Evolutionary conservation across 2,888 invertebrate genomes (phyloP), one percentile per base, ranked within the genome.

Genomic region (Itoplectis maculator): DNA sequence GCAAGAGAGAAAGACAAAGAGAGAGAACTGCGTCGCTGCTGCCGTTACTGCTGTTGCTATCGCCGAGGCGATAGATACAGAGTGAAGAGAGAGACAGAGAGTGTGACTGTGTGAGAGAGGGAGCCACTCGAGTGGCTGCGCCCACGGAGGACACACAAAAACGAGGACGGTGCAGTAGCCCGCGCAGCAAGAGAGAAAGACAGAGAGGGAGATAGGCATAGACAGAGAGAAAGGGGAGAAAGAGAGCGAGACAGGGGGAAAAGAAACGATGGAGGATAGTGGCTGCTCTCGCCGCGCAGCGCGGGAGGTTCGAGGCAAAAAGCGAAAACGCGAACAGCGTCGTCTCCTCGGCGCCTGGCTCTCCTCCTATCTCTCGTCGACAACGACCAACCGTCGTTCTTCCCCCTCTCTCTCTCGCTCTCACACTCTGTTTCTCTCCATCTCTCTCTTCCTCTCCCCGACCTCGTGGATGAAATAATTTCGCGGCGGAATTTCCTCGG

Each of bases 301-400:
- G 81, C 72, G 76, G 87, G 88, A 90, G 88, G 86, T 88, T 87
- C 87, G 87, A 88, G 88, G 90, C 88, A 89, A 90, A 90, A 90
- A 89, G 85, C 85, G 84, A 88, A 90, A 88, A 88, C 84, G 63
- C 86, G 83, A 88, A 86, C 88, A 84, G 85, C 87, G 87, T 90
- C 89, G 91, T 90, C 91, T 89, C 81, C 86, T 85, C 87, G 91
- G 90, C 91, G 91, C 90, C 90, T 76, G 79, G 82, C 82, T 82
- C 78, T 72, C 79, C 76, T 85, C 76, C 75, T 73, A 76, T 81
- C 78, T 80, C 59, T 63, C 42, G 72, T 75, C 65, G 79, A 83
- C 79, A 78, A 82, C 81, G 75, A 84, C 84, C 76, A 79, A 77
- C 20, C 65, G 75, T 56, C 54, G n/a, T 61, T 29, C n/a, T 0